Percentiles rank a stretch among this genome's conserved stretches.
Evolutionary conservation across 2,797 vertebrate genomes (phyloP).

Genomic region (Phrynocephalus forsythii): DNA sequence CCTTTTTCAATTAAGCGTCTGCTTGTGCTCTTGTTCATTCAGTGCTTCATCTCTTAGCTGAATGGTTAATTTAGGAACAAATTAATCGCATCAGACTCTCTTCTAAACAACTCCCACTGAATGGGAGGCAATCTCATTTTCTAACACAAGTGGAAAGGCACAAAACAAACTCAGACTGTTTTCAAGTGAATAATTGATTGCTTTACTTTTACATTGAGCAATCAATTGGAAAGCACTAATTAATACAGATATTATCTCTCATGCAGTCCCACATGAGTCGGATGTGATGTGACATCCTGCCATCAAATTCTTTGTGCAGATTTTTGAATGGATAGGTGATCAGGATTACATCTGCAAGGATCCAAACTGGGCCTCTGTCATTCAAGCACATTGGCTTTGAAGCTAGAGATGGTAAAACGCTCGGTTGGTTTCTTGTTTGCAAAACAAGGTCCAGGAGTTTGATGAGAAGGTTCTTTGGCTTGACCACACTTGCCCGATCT

Average conservation of each 20-base stretch:
- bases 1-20: constrained; percentile 15
- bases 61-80: constrained; percentile 53
- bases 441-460: no score
- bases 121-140: constrained; percentile 32
- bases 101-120: constrained; percentile 9
- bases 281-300: neutral
- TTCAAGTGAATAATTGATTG: constrained; percentile 19
- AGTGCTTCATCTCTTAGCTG: constrained; percentile 27
- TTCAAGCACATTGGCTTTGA: neutral
- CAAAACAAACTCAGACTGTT: neutral
- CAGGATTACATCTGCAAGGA: neutral
- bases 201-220: constrained; percentile 16
- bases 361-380: neutral
- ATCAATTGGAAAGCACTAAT: constrained; percentile 1
- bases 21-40: constrained; percentile 37
- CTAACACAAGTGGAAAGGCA: constrained; percentile 31
- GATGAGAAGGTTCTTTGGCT: no score
- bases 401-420: neutral
- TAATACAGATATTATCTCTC: neutral
- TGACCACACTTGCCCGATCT: no score
- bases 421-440: neutral
- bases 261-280: neutral
- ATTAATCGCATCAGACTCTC: constrained; percentile 34
- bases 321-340: neutral
- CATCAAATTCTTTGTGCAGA: no score